phyloP scores from a whole-genome alignment of 1,140 invertebrate species.

The Atopsyche davidsoni region DNA sequence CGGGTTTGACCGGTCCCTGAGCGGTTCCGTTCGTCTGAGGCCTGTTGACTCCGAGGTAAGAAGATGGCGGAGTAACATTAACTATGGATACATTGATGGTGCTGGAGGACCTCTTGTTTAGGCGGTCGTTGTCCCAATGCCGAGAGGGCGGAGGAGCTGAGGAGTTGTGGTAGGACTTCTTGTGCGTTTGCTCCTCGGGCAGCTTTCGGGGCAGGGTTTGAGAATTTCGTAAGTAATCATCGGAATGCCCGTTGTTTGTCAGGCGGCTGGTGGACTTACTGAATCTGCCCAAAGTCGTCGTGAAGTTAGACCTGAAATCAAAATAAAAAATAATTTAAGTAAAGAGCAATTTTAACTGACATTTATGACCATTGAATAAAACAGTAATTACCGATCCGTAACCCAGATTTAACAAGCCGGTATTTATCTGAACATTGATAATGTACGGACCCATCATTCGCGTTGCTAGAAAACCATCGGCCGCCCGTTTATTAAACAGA shows the following conservation, averaged over 20 bases:
- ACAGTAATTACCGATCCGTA: too few species aligned
- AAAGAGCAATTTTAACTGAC: too few species aligned
- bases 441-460: too few species aligned
- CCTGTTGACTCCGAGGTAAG: conserved; percentile 30
- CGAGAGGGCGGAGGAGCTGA: conserved; percentile 36
- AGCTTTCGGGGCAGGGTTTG: conserved; percentile 74
- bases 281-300: conserved; percentile 65
- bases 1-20: conserved; percentile 61
- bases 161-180: conserved; percentile 47
- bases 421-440: too few species aligned
- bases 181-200: conserved; percentile 42
- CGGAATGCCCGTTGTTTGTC: conserved; percentile 48
- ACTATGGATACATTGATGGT: conserved; percentile 72
- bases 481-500: too few species aligned
- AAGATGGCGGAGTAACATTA: conserved; percentile 52
- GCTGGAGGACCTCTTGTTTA: conserved; percentile 54
- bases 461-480: too few species aligned
- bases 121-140: conserved; percentile 40
- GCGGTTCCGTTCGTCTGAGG: conserved; percentile 37
- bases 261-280: conserved; percentile 72
- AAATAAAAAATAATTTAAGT: conserved; percentile 18
- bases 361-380: too few species aligned
- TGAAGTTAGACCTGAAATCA: conserved; percentile 52
- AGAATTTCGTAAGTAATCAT: conserved; percentile 58
- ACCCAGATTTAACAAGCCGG: too few species aligned